Evolutionary conservation across 2,113 vertebrate species (phyloP).

Genomic region (Dunckerocampus dactyliophorus): DNA sequence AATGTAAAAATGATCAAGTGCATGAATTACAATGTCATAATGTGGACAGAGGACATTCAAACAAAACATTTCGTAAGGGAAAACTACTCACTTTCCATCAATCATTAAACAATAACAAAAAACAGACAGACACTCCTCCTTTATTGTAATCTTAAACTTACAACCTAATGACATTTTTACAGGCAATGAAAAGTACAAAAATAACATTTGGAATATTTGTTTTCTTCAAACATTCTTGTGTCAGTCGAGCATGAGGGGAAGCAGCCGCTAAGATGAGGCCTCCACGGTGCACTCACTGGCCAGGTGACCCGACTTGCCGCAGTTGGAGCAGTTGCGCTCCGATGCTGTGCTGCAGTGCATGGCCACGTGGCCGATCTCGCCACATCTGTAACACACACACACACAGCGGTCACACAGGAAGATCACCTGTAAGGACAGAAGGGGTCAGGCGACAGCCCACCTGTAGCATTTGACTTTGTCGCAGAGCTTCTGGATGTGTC

Average conservation of each 20-base stretch:
- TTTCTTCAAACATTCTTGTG: constrained; percentile 99
- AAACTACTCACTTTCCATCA: no score
- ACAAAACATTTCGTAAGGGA: no score
- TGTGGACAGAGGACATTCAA: no score
- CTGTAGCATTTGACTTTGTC: constrained; percentile 99
- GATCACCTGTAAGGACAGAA: no score
- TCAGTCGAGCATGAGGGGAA: constrained; percentile 99
- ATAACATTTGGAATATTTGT: constrained; percentile 86
- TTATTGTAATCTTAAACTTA: constrained; percentile 99
- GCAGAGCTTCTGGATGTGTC: constrained; percentile 98
- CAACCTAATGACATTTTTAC: constrained; percentile 98
- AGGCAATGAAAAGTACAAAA: constrained; percentile 99
- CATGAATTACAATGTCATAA: not conserved
- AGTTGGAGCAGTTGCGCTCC: constrained; percentile 98
- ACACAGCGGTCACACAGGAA: not conserved
- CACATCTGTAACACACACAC: constrained; percentile 77
- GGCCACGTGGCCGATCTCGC: constrained; percentile 96
- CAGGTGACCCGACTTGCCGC: constrained; percentile 96
- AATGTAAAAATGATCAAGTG: not conserved
- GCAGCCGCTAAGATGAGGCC: constrained; percentile 88
- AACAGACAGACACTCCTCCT: no score
- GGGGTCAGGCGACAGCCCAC: constrained; percentile 50
- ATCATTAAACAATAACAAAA: no score
- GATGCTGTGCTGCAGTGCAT: constrained; percentile 97
- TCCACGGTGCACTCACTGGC: constrained; percentile 98